Conservation (phyloP, 2,888 invertebrate genomes). For the Bruchidius siliquastri region DNA sequence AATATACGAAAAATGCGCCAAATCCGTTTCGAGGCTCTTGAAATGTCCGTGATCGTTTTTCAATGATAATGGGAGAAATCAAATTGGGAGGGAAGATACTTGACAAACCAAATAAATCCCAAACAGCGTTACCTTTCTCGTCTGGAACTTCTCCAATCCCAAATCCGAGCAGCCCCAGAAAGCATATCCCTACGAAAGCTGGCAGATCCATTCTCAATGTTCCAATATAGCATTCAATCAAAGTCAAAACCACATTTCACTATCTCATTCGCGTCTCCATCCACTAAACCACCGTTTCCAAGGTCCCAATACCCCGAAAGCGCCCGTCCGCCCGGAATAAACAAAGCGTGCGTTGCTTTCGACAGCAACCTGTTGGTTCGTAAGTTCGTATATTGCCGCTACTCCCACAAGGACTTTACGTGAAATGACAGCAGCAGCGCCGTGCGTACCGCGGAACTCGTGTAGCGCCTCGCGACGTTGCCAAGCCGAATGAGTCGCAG, state of each 20-base stretch:
- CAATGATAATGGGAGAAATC: too few relatives aligned
- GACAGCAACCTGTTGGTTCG: neutral
- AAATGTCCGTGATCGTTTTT: too few relatives aligned
- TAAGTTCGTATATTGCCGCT: neutral
- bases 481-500: neutral
- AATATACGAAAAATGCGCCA: too few relatives aligned
- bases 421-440: neutral
- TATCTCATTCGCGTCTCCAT: neutral
- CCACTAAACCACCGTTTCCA: neutral
- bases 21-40: too few relatives aligned
- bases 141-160: neutral
- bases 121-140: neutral
- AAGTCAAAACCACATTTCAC: neutral
- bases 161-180: neutral
- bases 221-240: neutral
- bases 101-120: too few relatives aligned
- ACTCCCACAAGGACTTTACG: neutral
- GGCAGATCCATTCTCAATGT: neutral
- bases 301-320: neutral
- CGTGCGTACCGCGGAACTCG: neutral
- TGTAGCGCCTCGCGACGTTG: neutral
- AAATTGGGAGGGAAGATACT: too few relatives aligned
- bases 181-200: neutral
- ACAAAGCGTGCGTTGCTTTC: neutral
- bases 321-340: neutral